Evolutionary conservation across 2,888 invertebrate species (phyloP), one percentile per base, ranked within the genome.

Genomic region (Allolobophora icterica): DNA sequence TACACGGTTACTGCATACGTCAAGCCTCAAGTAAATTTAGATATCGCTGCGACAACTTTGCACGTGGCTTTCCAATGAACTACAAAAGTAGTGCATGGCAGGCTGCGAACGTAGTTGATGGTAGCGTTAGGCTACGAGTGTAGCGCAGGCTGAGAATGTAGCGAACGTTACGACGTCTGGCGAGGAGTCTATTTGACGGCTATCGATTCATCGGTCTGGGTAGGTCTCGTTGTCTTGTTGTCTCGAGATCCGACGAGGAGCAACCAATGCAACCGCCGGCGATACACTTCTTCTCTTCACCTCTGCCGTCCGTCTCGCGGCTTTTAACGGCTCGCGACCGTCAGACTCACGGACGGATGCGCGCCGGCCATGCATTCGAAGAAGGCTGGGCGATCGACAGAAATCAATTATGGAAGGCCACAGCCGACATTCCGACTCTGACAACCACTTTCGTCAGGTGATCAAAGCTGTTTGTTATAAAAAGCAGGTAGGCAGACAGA

Each of bases 401-500:
- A 71, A 71, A 71, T 71, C 71, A 71, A 71, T 71, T 71, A 71
- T 11, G 71, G 71, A 71, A 71, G 71, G 71, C 71, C 71, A 71
- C n/a, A 71, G 30, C 71, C 3, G 71, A 71, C 71, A 71, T 71
- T 71, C 71, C 3, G 11, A n/a, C 30, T n/a, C 71, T 71, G 71
- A 71, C 30, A 17, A n/a, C n/a, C 71, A 71, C 71, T 30, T 11
- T 71, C 2, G n/a, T 8, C 71, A 71, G 71, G 71, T 71, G n/a
- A 71, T 71, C 71, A 17, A 71, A 71, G 71, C 71, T 8, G 71
- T 71, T n/a, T 71, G 30, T n/a, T 71, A 24, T 1, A 11, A 6
- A 71, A n/a, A n/a, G 71, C 30, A 71, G 71, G 71, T n/a, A n/a
- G n/a, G n/a, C 71, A n/a, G 71, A n/a, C 71, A n/a, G 30, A 17